These are phyloP conservation scores for Suricata suricatta DNA, from an alignment of 2,113 vertebrate species.

Conservation along the genomic window DNA sequence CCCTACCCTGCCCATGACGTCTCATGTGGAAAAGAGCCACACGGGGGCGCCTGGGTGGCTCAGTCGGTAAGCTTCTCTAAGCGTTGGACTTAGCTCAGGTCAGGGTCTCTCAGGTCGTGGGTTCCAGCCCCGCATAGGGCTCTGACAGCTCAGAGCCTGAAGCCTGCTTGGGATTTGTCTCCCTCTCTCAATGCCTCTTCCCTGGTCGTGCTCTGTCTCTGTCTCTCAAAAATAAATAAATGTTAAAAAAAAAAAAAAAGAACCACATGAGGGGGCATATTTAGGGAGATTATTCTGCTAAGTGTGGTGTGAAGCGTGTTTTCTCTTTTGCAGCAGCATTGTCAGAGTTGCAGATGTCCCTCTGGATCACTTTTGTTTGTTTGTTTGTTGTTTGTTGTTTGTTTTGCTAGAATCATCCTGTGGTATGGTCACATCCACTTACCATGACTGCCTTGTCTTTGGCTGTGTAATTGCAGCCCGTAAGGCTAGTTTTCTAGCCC, in stretches of 20 bases:
- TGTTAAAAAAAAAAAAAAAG: neutral
- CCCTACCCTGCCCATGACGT: neutral
- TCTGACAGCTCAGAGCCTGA: too few species aligned
- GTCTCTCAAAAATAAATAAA: too few species aligned
- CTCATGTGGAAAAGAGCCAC: neutral
- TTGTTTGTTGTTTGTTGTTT: neutral
- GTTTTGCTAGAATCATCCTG: neutral
- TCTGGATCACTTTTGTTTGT: neutral
- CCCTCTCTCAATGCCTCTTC: too few species aligned
- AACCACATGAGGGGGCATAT: neutral
- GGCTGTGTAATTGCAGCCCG: neutral
- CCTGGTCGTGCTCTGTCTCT: too few species aligned
- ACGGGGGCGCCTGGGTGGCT: too few species aligned
- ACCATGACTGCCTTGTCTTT: neutral
- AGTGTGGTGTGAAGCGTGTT: neutral
- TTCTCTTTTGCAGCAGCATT: neutral
- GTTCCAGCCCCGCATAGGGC: too few species aligned
- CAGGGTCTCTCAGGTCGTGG: too few species aligned
- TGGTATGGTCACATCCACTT: neutral
- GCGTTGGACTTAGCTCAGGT: too few species aligned
- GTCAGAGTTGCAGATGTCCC: neutral
- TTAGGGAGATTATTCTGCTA: neutral
- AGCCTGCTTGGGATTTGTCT: too few species aligned
- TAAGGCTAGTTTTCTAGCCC: neutral
- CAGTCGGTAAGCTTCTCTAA: too few species aligned